phyloP scores from a whole-genome alignment of 2,113 vertebrate species.

The Lynx canadensis region DNA sequence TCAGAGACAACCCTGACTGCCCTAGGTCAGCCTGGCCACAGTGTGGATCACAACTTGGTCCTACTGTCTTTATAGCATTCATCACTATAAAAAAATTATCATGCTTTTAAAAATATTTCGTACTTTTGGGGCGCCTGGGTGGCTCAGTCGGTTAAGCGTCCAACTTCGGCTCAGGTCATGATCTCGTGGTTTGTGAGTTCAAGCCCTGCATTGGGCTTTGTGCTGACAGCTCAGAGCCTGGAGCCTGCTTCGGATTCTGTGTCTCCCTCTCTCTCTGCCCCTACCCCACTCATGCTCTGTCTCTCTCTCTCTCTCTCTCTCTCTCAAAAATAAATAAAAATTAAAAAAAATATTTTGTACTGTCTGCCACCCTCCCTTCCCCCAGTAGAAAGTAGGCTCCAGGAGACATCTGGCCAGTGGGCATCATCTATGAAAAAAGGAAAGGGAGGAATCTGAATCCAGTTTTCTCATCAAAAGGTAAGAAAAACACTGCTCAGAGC shows the following conservation, averaged over 20 bases:
- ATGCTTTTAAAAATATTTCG: background rate
- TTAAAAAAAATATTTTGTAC: background rate
- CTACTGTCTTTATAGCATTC: background rate
- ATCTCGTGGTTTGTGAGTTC: too few species aligned
- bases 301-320: too few species aligned
- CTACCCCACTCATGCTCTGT: too few species aligned
- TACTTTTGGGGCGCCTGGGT: too few species aligned
- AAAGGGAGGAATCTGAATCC: background rate
- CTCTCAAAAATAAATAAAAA: too few species aligned
- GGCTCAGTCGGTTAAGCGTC: too few species aligned
- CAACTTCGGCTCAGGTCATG: too few species aligned
- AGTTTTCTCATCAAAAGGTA: background rate
- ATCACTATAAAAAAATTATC: background rate
- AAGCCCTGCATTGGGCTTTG: too few species aligned
- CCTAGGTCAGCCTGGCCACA: background rate
- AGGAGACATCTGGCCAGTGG: background rate
- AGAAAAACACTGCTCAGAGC: background rate
- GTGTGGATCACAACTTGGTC: background rate
- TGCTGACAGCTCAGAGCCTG: too few species aligned
- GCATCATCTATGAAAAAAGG: background rate
- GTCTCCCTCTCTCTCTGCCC: too few species aligned
- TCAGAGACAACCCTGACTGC: background rate
- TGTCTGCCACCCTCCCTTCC: background rate
- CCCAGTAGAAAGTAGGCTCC: background rate
- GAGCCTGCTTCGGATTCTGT: too few species aligned